A percentile compares a stretch with the other conserved stretches of the same genome.
Conservation (phyloP, 2,113 vertebrate species). For the Entomyzon cyanotis region DNA sequence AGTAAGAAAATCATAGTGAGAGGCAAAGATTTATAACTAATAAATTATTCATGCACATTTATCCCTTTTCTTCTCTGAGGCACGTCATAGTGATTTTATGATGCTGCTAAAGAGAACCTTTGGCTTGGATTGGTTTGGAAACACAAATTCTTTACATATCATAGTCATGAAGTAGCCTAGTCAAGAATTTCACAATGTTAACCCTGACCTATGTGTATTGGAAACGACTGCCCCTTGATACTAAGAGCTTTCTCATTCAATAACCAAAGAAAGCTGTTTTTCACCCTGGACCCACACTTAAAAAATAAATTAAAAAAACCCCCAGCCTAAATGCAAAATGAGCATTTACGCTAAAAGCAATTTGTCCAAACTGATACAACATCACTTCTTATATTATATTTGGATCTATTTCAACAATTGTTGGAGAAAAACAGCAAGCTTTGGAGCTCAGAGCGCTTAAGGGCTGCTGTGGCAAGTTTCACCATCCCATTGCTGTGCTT, state of each 20-base stretch:
- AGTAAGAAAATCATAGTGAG: background rate
- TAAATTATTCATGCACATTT: background rate
- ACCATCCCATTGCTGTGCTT: background rate
- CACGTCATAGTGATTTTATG: conserved; percentile 32
- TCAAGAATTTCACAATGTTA: conserved; percentile 39
- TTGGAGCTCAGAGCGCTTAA: background rate
- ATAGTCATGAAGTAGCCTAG: conserved; percentile 34
- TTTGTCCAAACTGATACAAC: background rate
- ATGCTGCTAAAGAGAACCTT: conserved; percentile 36
- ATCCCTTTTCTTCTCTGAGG: background rate
- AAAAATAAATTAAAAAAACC: background rate
- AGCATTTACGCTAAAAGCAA: background rate
- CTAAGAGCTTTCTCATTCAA: conserved; percentile 1
- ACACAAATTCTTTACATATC: conserved; percentile 56
- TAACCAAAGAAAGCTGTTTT: background rate
- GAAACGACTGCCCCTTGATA: conserved; percentile 11
- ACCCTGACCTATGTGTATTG: background rate
- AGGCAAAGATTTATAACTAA: background rate
- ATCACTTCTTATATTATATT: conserved; percentile 22
- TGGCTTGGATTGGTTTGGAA: conserved; percentile 40
- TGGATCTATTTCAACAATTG: conserved; percentile 10
- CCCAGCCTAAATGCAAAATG: background rate
- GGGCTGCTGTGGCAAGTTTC: background rate
- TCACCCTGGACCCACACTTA: background rate
- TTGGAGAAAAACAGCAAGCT: background rate